phyloP scores from a whole-genome alignment of 2,113 vertebrate genomes.

The Nyctibius bracteatus region DNA sequence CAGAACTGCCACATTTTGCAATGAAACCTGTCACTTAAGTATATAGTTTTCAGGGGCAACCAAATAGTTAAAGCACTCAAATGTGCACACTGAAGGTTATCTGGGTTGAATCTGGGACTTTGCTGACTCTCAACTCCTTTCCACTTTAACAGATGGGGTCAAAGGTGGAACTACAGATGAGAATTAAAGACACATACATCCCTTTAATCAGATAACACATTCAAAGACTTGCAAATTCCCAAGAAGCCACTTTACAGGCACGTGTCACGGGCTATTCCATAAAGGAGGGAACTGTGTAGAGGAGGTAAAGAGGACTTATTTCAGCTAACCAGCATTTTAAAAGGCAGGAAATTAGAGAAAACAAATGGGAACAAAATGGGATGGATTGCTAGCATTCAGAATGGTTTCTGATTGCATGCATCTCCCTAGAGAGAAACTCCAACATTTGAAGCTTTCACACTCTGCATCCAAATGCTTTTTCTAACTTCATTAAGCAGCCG shows the following conservation, averaged over 20 bases:
- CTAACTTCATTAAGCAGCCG: constrained; percentile 76
- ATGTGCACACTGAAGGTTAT: constrained; percentile 13
- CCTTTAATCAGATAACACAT: constrained; percentile 76
- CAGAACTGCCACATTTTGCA: not conserved
- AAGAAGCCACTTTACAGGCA: constrained; percentile 71
- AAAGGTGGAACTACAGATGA: constrained; percentile 68
- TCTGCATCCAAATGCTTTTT: constrained; percentile 71
- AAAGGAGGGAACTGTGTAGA: not conserved
- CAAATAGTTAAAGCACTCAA: not conserved
- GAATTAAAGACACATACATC: constrained; percentile 70
- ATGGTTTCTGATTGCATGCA: constrained; percentile 51
- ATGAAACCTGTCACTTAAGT: not conserved
- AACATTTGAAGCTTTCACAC: constrained; percentile 65
- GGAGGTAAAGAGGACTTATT: not conserved
- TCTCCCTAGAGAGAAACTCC: constrained; percentile 69
- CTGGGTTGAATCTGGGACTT: constrained; percentile 55
- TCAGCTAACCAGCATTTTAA: not conserved
- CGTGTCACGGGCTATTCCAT: constrained; percentile 37
- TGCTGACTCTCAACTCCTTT: constrained; percentile 63
- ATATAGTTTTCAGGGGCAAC: not conserved
- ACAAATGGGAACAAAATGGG: constrained; percentile 56
- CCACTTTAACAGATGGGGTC: constrained; percentile 63
- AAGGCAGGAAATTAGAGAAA: constrained; percentile 50
- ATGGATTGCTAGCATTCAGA: constrained; percentile 42
- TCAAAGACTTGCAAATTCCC: constrained; percentile 75